Conservation (phyloP, 2,888 invertebrate genomes). For the Leptopterna dolabrata region DNA sequence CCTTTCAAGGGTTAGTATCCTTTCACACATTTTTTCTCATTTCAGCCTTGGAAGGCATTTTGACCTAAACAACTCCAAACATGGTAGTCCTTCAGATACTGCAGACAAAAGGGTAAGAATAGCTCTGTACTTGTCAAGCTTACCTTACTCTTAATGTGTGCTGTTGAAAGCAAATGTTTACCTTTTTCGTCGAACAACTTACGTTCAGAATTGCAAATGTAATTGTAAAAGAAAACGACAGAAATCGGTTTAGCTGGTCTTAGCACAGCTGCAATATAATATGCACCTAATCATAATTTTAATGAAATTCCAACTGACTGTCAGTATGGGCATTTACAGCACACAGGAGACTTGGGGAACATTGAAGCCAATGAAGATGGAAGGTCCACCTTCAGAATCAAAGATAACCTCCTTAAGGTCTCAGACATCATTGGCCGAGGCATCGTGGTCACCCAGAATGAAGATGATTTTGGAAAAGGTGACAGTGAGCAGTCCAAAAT, state of each 20-base stretch:
- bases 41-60: constrained; percentile 74
- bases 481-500: constrained; percentile 68
- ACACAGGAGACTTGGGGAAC: constrained; percentile 77
- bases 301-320: not conserved
- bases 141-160: too few relatives aligned
- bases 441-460: constrained; percentile 75
- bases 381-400: constrained; percentile 75
- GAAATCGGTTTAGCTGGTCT: too few relatives aligned
- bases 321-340: constrained; percentile 64
- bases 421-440: constrained; percentile 83
- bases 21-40: constrained; percentile 39
- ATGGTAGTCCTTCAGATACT: constrained; percentile 69
- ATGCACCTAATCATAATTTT: not conserved
- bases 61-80: constrained; percentile 70
- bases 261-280: too few relatives aligned
- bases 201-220: too few relatives aligned
- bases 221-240: too few relatives aligned
- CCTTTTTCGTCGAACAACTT: too few relatives aligned
- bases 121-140: not conserved
- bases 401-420: constrained; percentile 74
- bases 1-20: not conserved
- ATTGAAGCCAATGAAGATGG: constrained; percentile 74
- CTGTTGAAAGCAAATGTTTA: too few relatives aligned
- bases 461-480: constrained; percentile 74
- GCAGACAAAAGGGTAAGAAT: constrained; percentile 67